Percentiles rank a stretch among this genome's conserved stretches.
phyloP scores from a whole-genome alignment of 2,888 invertebrate species.

The Lucinisca nassula region DNA sequence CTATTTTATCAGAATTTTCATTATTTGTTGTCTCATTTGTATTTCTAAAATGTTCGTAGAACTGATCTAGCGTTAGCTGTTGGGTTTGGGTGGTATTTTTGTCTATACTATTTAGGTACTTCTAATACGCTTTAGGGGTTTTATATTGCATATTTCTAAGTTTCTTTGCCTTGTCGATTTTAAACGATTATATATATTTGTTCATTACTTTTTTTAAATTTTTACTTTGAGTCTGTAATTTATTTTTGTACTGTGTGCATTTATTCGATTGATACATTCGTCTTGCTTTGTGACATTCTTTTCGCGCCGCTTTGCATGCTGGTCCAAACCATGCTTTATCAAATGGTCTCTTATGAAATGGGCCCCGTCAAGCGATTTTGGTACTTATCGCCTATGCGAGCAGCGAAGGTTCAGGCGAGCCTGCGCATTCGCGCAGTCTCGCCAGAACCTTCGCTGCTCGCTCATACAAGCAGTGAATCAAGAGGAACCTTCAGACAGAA shows the following conservation, averaged over 20 bases:
- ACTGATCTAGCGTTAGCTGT: not conserved
- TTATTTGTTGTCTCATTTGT: not conserved
- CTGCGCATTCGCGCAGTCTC: no score
- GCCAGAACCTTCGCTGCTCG: no score
- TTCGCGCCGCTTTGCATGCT: not conserved
- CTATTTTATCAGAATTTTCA: not conserved
- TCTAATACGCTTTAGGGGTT: not conserved
- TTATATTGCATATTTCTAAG: not conserved
- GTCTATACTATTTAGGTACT: not conserved
- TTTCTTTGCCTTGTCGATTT: not conserved
- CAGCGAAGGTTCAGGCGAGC: no score
- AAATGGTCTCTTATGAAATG: no score
- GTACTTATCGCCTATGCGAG: no score
- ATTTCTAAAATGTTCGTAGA: not conserved
- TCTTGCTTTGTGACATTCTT: not conserved
- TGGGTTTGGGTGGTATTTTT: not conserved
- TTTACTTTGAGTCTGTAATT: not conserved
- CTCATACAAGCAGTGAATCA: no score
- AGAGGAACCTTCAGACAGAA: no score
- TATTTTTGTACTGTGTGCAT: not conserved
- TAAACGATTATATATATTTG: not conserved
- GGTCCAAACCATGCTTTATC: not conserved
- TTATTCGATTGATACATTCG: not conserved
- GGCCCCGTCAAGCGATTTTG: no score
- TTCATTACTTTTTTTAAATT: not conserved